Evolutionary conservation across 2,888 invertebrate genomes (phyloP).

Genomic region (Colletes collaris): DNA sequence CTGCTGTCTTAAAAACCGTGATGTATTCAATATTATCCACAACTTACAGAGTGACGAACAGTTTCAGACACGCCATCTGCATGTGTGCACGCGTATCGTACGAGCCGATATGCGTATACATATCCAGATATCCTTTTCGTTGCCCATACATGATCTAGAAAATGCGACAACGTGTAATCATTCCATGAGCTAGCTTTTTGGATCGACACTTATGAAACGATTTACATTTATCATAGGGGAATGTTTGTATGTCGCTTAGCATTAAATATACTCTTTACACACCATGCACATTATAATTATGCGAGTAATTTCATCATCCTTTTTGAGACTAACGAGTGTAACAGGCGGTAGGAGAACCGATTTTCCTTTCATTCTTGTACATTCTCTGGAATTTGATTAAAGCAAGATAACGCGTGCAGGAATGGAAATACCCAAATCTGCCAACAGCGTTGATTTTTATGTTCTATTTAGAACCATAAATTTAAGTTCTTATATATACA

Average conservation of each 20-base stretch:
- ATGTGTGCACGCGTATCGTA: too few relatives aligned
- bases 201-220: conserved; percentile 8
- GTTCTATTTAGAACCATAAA: conserved; percentile 39
- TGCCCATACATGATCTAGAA: conserved; percentile 30
- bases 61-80: conserved; percentile 9
- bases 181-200: conserved; percentile 51
- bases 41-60: conserved; percentile 29
- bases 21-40: conserved; percentile 35
- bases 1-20: conserved; percentile 42
- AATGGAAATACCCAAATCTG: conserved; percentile 13
- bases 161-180: conserved; percentile 52
- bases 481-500: conserved; percentile 36
- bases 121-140: conserved; percentile 60
- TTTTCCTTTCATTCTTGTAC: conserved; percentile 10
- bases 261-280: conserved; percentile 52
- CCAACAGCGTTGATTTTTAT: conserved; percentile 30
- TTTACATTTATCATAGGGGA: conserved; percentile 29
- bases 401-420: conserved; percentile 3
- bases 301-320: conserved; percentile 47
- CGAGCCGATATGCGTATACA: conserved; percentile 33
- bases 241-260: conserved; percentile 62
- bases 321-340: conserved; percentile 25
- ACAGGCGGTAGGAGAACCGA: conserved; percentile 13
- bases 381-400: neutral
- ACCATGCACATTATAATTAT: conserved; percentile 56